These are phyloP conservation scores for Trichomycterus rosablanca DNA, from an alignment of 2,113 vertebrate species.

Conservation along the genomic window DNA sequence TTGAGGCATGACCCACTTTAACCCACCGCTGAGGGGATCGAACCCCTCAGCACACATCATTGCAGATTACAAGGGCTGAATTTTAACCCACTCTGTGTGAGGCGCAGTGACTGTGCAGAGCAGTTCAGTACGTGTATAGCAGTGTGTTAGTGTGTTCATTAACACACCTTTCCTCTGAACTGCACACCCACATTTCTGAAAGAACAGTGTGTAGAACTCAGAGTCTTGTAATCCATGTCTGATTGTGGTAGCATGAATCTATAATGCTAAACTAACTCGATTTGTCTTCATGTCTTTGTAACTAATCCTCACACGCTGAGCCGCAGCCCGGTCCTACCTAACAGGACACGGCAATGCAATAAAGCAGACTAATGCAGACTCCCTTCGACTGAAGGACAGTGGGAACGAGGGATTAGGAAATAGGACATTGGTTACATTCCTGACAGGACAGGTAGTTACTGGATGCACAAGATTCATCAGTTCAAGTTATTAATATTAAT, in stretches of 20 bases:
- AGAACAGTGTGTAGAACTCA: too few species aligned
- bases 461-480: too few species aligned
- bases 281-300: neutral
- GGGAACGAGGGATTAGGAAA: slow-evolving; percentile 11
- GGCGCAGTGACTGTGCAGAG: slow-evolving; percentile 18
- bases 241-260: neutral
- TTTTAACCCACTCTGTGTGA: slow-evolving; percentile 6
- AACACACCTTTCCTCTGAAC: neutral
- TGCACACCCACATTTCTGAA: neutral
- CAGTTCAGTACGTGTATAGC: neutral
- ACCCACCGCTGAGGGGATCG: neutral
- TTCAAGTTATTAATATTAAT: too few species aligned
- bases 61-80: slow-evolving; percentile 10
- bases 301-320: slow-evolving; percentile 26
- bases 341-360: neutral
- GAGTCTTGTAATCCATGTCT: slow-evolving; percentile 20
- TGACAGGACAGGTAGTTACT: neutral
- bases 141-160: slow-evolving; percentile 3
- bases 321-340: too few species aligned
- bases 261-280: slow-evolving; percentile 9
- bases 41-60: neutral
- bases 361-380: too few species aligned
- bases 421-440: neutral
- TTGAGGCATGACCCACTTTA: too few species aligned
- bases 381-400: slow-evolving; percentile 6